Evolutionary conservation across 2,888 invertebrate genomes (phyloP), one percentile per base, ranked within the genome.

Genomic region (Spialia ferax): DNA sequence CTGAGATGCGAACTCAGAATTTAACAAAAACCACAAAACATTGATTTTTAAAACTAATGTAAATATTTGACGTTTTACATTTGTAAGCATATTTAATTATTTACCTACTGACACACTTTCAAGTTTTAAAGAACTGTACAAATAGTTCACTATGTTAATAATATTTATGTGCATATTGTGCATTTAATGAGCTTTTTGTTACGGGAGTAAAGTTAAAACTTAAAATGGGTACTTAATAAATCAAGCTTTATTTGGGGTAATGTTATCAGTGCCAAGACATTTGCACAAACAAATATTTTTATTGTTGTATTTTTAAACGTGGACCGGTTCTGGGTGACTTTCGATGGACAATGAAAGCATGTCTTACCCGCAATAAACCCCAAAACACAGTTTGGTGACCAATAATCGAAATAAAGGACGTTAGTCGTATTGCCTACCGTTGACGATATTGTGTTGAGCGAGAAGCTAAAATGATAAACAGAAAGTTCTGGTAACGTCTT

Each of bases 281-380:
- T 35, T 45, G 29, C 42, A 20, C 1, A 13, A 22, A 5, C 8
- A 20, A 29, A 5, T 22, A 32, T 10, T 57, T 23, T 18, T 15
- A 38, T 48, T 20, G 10, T 10, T 20, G 20, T 48, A 18, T 35
- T 38, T 52, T 22, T 32, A 63, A 55, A 11, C 10, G n/a, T 15
- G 13, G 18, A 57, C 64, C 56, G 56, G 64, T 64, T 57, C 29
- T 8, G 56, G 38, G 23, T 56, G 15, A 22, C 48, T 64, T 64
- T 64, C 64, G 48, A 13, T 48, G 48, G 22, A 64, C 48, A 56
- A 57, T 64, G 56, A 3, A 57, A 29, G 38, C n/a, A 45, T 45
- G 29, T 54, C 52, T 54, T 64, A 48, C 35, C 35, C 32, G 32
- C 48, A 48, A 64, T 64, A 64, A 64, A 64, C 64, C 64, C 23